A percentile compares a stretch with the other conserved stretches of the same genome.
These are phyloP conservation scores for Aviceda subcristata DNA, from an alignment of 2,113 vertebrate genomes.

Conservation along the genomic window DNA sequence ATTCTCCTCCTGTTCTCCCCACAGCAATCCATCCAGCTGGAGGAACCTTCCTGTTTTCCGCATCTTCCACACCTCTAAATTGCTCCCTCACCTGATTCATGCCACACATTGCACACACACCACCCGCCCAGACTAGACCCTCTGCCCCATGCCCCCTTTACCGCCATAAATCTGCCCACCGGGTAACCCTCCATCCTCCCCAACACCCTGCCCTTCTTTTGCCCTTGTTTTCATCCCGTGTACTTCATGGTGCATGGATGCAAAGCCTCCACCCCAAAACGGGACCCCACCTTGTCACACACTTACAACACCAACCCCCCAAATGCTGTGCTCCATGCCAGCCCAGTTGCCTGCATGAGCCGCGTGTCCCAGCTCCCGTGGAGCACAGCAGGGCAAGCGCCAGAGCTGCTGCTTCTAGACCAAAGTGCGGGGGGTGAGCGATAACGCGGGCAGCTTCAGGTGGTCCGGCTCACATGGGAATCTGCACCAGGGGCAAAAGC, in stretches of 20 bases:
- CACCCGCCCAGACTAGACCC: background rate
- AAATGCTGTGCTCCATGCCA: background rate
- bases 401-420: background rate
- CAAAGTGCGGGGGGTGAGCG: rapidly evolving
- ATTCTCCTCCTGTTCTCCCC: background rate
- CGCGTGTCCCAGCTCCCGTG: rapidly evolving
- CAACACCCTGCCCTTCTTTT: background rate
- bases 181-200: background rate
- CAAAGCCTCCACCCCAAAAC: background rate
- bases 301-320: rapidly evolving
- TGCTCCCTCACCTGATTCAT: background rate
- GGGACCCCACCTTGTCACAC: background rate
- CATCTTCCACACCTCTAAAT: background rate
- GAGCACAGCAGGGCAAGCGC: background rate
- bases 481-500: background rate
- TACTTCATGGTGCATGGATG: background rate
- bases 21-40: background rate
- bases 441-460: background rate
- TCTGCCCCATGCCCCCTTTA: background rate
- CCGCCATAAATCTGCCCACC: background rate
- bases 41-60: background rate
- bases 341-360: background rate
- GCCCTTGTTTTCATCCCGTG: background rate
- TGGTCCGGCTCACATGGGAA: background rate
- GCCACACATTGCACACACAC: background rate